Evolutionary conservation across 2,797 vertebrate species (phyloP).

Genomic region (Hemitrygon akajei): DNA sequence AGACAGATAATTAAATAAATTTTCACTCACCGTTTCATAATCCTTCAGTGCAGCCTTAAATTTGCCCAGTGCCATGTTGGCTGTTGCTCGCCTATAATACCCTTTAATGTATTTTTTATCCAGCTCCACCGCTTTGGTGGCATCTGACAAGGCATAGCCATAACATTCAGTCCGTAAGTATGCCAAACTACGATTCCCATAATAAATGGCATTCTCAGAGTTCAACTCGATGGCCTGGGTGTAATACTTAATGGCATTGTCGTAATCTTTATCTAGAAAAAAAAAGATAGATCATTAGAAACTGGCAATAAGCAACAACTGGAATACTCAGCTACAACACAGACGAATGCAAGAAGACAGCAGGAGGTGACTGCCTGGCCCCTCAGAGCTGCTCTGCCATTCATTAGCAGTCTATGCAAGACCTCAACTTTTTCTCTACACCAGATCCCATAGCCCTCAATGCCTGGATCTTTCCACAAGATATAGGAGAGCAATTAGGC

Average conservation of each 20-base stretch:
- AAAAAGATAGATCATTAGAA: background rate
- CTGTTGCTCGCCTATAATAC: constrained; percentile 85
- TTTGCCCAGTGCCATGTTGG: constrained; percentile 93
- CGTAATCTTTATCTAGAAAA: constrained; percentile 80
- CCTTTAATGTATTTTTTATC: constrained; percentile 92
- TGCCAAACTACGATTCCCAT: constrained; percentile 88
- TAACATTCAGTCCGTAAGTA: constrained; percentile 93
- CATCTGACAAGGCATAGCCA: constrained; percentile 83
- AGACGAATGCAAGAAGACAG: background rate
- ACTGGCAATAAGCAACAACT: background rate
- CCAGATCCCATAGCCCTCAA: no score
- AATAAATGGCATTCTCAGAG: constrained; percentile 80
- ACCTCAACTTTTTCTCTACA: no score
- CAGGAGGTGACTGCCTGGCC: no score
- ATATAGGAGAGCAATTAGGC: no score
- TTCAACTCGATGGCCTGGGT: constrained; percentile 80
- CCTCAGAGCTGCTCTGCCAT: no score
- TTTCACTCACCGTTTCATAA: constrained; percentile 78
- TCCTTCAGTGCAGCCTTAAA: constrained; percentile 88
- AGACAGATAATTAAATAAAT: no score
- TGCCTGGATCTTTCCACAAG: no score
- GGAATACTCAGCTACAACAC: background rate
- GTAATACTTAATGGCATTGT: constrained; percentile 86
- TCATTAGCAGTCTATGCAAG: no score
- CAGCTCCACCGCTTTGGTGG: constrained; percentile 77